A percentile compares a stretch with the other conserved stretches of the same genome.
phyloP scores from a whole-genome alignment of 2,888 invertebrate genomes.

The Rhyacophila evoluta region DNA sequence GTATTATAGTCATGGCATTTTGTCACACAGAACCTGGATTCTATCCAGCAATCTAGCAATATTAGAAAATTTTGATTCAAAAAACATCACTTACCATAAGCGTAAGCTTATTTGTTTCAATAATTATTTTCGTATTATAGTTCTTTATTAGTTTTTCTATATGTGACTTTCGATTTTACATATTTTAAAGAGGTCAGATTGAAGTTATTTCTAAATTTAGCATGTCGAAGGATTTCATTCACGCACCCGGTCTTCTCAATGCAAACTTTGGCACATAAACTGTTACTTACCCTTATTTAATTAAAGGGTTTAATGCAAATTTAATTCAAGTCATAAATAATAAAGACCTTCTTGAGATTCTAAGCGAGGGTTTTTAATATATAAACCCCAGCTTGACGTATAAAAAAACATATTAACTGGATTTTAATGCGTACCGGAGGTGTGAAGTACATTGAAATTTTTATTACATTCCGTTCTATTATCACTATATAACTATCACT shows the following conservation, averaged over 20 bases:
- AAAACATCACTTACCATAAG: no score
- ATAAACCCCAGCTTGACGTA: neutral
- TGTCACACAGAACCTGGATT: no score
- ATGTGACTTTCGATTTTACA: no score
- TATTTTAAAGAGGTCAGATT: neutral
- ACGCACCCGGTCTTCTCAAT: neutral
- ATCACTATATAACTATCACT: no score
- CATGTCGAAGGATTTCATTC: neutral
- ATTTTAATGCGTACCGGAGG: neutral
- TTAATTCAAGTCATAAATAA: conserved; percentile 18
- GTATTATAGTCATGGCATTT: no score
- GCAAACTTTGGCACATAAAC: neutral
- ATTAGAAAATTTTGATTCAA: no score
- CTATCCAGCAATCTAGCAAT: no score
- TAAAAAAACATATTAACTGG: neutral
- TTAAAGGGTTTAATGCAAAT: conserved; percentile 16
- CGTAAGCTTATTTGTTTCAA: no score
- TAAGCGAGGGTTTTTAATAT: conserved; percentile 15
- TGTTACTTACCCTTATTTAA: neutral
- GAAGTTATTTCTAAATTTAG: neutral
- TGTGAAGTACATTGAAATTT: no score
- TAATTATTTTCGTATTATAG: no score
- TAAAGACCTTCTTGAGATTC: neutral
- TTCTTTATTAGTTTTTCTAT: no score
- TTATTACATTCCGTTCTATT: no score